Conservation (phyloP, 2,888 invertebrate genomes). For the Lithophane semibrunnea region DNA sequence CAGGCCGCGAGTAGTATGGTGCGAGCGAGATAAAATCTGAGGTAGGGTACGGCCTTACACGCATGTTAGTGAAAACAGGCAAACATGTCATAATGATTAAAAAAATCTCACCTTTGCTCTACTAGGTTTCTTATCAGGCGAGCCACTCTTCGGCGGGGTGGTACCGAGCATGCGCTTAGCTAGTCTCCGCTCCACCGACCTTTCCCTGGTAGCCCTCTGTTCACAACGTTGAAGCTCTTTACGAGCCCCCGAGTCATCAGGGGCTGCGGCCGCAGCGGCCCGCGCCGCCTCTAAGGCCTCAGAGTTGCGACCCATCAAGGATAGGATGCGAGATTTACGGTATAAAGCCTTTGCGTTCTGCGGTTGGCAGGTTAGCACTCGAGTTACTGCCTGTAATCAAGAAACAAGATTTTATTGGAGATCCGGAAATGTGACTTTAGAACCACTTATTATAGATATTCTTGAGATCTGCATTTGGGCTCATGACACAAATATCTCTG, state of each 20-base stretch:
- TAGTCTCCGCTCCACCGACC: slow-evolving; percentile 87
- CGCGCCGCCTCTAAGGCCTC: slow-evolving; percentile 92
- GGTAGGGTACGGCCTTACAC: too few species aligned
- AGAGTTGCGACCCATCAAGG: slow-evolving; percentile 91
- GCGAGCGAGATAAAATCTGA: too few species aligned
- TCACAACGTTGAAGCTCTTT: slow-evolving; percentile 86
- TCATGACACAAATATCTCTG: background rate
- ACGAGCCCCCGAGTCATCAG: slow-evolving; percentile 81
- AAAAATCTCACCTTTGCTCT: slow-evolving; percentile 78
- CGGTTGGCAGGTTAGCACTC: slow-evolving; percentile 96
- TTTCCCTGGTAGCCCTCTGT: slow-evolving; percentile 81
- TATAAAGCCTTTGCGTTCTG: slow-evolving; percentile 97
- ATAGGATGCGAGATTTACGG: slow-evolving; percentile 91
- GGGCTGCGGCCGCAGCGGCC: slow-evolving; percentile 83
- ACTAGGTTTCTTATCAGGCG: slow-evolving; percentile 83
- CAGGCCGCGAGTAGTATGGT: too few species aligned
- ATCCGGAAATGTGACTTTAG: too few species aligned
- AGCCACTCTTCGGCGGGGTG: slow-evolving; percentile 53
- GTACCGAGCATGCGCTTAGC: slow-evolving; percentile 87
- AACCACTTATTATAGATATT: background rate
- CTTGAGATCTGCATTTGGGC: background rate
- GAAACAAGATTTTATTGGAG: background rate
- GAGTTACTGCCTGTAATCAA: slow-evolving; percentile 92
- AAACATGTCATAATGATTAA: background rate
- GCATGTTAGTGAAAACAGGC: background rate